Percentiles rank a stretch among this genome's conserved stretches.
Conservation (phyloP, 2,797 vertebrate species). For the Eptatretus atami region DNA sequence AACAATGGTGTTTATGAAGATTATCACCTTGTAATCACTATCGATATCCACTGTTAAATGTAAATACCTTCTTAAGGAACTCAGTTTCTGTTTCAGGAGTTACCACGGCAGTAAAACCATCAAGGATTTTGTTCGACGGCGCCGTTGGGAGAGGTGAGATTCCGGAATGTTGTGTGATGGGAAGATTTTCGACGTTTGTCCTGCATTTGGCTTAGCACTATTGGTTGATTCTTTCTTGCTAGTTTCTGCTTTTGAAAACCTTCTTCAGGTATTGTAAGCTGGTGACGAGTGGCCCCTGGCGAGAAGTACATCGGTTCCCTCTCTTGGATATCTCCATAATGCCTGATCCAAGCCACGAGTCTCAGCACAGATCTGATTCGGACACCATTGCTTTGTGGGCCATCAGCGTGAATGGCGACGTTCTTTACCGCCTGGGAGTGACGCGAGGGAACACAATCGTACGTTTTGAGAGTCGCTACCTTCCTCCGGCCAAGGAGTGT, state of each 20-base stretch:
- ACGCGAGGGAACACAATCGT: constrained; percentile 43
- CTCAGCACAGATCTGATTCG: constrained; percentile 12
- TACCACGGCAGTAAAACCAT: constrained; percentile 78
- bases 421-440: constrained; percentile 58
- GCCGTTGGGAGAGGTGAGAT: constrained; percentile 65
- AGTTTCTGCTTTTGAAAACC: no score
- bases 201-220: no score
- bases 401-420: constrained; percentile 74
- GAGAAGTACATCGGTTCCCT: constrained; percentile 46
- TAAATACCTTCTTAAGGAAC: no score
- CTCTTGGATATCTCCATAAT: constrained; percentile 52
- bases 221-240: no score
- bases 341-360: constrained; percentile 16
- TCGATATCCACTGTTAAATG: no score
- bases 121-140: constrained; percentile 84
- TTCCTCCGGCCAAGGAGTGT: no score
- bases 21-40: no score
- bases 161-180: no score
- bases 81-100: constrained; percentile 19
- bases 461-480: constrained; percentile 12
- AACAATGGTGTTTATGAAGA: no score
- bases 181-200: no score
- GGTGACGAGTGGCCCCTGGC: constrained; percentile 68
- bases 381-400: constrained; percentile 43
- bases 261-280: constrained; percentile 53